These are phyloP conservation scores for Heteromyza rotundicornis DNA, from an alignment of 2,888 invertebrate genomes.

Conservation along the genomic window DNA sequence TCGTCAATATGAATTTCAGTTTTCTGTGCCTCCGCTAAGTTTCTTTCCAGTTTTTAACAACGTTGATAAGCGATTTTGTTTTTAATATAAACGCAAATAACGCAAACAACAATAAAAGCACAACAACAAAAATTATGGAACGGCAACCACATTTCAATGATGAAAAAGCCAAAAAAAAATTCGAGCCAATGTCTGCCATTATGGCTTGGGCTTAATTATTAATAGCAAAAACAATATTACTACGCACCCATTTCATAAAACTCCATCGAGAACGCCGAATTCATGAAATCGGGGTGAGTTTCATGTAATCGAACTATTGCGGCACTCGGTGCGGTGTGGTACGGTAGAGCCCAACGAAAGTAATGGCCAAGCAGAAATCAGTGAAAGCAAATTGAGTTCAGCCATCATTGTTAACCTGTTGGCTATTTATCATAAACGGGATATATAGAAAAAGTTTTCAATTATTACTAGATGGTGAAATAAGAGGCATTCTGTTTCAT, in stretches of 20 bases:
- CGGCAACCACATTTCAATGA: neutral
- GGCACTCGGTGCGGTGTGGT: too few species aligned
- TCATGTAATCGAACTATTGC: conserved; percentile 13
- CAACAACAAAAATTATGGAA: neutral
- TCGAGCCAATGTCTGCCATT: conserved; percentile 8
- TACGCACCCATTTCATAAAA: conserved; percentile 19
- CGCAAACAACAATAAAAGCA: neutral
- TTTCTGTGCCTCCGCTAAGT: neutral
- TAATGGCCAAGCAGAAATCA: conserved; percentile 1
- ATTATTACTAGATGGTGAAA: too few species aligned
- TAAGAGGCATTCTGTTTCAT: too few species aligned
- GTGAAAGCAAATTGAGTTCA: conserved; percentile 46
- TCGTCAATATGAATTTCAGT: conserved; percentile 32
- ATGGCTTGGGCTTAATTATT: conserved; percentile 10
- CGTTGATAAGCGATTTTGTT: conserved; percentile 24
- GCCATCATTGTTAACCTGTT: conserved; percentile 51
- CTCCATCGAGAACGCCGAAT: conserved; percentile 1
- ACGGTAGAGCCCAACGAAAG: neutral
- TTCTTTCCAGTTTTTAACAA: neutral
- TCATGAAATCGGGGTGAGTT: conserved; percentile 18
- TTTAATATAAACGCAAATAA: neutral
- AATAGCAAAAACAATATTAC: neutral
- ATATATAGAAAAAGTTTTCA: neutral
- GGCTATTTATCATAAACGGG: conserved; percentile 39
- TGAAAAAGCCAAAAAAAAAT: neutral